phyloP scores from a whole-genome alignment of 2,113 vertebrate species.

The Cavia aperea region DNA sequence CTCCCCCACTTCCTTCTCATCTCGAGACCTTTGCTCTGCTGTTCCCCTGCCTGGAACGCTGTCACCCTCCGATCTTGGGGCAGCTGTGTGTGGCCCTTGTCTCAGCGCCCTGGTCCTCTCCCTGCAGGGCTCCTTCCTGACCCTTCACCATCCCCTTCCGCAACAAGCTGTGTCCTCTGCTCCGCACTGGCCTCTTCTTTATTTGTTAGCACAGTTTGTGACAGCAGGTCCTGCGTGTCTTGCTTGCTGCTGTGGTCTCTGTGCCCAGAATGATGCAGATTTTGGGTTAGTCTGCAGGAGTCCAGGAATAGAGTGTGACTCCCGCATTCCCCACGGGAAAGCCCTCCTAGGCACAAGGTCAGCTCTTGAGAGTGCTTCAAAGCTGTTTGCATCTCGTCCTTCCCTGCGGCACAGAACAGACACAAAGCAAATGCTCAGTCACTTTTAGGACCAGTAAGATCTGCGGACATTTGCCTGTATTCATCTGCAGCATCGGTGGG shows the following conservation, averaged over 20 bases:
- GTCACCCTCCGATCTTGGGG: background rate
- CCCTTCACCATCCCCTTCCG: background rate
- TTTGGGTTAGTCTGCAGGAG: background rate
- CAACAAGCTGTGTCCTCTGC: fast-evolving
- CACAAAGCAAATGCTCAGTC: background rate
- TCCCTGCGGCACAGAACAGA: background rate
- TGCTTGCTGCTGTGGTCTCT: background rate
- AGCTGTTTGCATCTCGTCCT: background rate
- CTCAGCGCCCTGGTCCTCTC: background rate
- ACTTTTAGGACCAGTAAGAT: background rate
- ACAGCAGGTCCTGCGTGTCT: background rate
- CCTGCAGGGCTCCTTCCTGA: background rate
- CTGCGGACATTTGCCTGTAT: background rate
- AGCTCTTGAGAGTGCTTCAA: background rate
- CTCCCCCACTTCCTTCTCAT: background rate
- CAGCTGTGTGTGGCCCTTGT: background rate
- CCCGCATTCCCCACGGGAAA: fast-evolving
- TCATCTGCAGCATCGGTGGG: background rate
- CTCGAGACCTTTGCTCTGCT: background rate
- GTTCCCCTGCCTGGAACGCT: no score
- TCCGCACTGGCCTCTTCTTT: fast-evolving
- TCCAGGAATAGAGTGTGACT: background rate
- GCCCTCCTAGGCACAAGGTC: background rate
- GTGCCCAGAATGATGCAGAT: background rate
- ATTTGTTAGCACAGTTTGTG: background rate